Conservation (phyloP, 2,888 invertebrate genomes). For the Lacanobia oleracea region DNA sequence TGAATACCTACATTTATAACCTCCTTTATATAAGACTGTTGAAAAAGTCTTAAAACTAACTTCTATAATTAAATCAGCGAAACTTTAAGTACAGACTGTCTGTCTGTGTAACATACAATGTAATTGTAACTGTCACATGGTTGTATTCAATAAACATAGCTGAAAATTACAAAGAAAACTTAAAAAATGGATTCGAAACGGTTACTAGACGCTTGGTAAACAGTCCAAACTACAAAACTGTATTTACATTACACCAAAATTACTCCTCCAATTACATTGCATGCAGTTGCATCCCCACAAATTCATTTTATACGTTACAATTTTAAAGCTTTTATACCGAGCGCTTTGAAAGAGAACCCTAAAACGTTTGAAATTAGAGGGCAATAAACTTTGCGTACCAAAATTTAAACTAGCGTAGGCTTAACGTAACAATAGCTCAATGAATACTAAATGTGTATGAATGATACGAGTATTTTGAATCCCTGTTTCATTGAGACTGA, state of each 20-base stretch:
- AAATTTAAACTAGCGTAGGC: constrained; percentile 21
- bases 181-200: constrained; percentile 16
- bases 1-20: too few species aligned
- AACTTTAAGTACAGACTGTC: background rate
- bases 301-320: constrained; percentile 23
- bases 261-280: constrained; percentile 9
- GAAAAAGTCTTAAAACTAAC: background rate
- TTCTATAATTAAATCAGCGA: background rate
- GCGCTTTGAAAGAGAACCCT: background rate
- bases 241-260: constrained; percentile 24
- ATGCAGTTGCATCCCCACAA: constrained; percentile 15
- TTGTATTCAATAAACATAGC: constrained; percentile 1
- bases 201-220: background rate
- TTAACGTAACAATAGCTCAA: constrained; percentile 27
- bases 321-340: constrained; percentile 11
- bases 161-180: constrained; percentile 25
- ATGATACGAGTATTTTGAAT: constrained; percentile 18
- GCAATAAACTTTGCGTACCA: constrained; percentile 33
- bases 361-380: constrained; percentile 14
- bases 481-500: background rate
- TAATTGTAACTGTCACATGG: constrained; percentile 14
- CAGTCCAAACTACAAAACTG: constrained; percentile 11
- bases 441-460: constrained; percentile 27
- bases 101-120: constrained; percentile 4
- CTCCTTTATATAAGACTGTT: too few species aligned